Conservation (phyloP, 2,113 vertebrate species). For the Atrichornis clamosus region DNA sequence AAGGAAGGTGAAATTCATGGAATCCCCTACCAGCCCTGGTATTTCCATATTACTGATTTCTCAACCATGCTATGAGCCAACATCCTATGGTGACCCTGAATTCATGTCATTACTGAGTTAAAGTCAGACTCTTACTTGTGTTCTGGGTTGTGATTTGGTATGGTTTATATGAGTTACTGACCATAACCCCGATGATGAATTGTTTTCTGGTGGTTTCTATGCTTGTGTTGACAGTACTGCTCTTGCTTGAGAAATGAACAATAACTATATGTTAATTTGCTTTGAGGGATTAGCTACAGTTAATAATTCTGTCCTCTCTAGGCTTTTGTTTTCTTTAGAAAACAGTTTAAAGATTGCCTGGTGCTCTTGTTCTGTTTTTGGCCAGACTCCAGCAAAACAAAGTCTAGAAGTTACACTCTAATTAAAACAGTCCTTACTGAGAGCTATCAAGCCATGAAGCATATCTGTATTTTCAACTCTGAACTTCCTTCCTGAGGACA, state of each 20-base stretch:
- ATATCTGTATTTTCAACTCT: constrained; percentile 43
- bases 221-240: background rate
- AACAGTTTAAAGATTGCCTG: background rate
- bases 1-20: background rate
- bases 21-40: background rate
- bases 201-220: background rate
- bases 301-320: constrained; percentile 34
- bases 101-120: background rate
- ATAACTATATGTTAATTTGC: background rate
- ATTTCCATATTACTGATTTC: background rate
- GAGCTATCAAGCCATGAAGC: background rate
- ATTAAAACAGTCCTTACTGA: constrained; percentile 26
- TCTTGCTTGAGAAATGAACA: background rate
- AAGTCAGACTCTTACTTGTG: background rate
- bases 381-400: constrained; percentile 34
- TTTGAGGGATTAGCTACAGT: constrained; percentile 30
- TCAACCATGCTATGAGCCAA: background rate
- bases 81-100: background rate
- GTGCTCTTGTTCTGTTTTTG: background rate
- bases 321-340: constrained; percentile 51
- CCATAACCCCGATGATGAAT: background rate
- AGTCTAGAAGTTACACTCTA: constrained; percentile 11
- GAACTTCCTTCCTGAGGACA: constrained; percentile 45
- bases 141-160: background rate
- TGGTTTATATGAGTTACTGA: background rate